A percentile compares a stretch with the other conserved stretches of the same genome.
Evolutionary conservation across 1,140 invertebrate genomes (phyloP).

Genomic region (Drosophila baimaii): DNA sequence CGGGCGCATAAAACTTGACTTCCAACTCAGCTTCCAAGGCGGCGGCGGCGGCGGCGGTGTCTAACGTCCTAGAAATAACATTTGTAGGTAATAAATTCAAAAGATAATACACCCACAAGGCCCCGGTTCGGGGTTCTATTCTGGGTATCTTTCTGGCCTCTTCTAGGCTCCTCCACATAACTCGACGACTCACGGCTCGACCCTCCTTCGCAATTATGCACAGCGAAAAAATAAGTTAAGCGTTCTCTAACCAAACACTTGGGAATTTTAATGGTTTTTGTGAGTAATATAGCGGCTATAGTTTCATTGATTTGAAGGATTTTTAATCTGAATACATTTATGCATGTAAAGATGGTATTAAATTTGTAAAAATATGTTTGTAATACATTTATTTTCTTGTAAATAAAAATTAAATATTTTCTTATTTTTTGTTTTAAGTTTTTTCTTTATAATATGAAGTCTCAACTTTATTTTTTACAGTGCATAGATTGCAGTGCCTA

Average conservation of each 20-base stretch:
- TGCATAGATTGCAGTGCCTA: slow-evolving; percentile 68
- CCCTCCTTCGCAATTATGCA: slow-evolving; percentile 6
- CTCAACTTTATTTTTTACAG: background rate
- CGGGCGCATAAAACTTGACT: slow-evolving; percentile 48
- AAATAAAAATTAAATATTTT: too few relatives aligned
- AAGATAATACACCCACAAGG: slow-evolving; percentile 79
- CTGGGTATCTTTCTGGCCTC: slow-evolving; percentile 32
- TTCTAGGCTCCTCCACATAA: slow-evolving; percentile 55
- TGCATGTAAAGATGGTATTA: too few relatives aligned
- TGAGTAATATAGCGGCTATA: background rate
- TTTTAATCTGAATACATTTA: background rate
- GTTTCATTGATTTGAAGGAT: background rate
- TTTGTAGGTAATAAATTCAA: slow-evolving; percentile 82
- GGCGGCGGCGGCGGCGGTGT: too few relatives aligned
- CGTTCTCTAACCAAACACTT: too few relatives aligned
- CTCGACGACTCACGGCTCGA: slow-evolving; percentile 50
- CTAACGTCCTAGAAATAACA: slow-evolving; percentile 82
- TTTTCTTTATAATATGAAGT: background rate
- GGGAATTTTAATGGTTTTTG: background rate
- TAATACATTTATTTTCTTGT: background rate
- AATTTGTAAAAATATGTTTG: background rate
- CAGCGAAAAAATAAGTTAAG: too few relatives aligned
- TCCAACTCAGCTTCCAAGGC: slow-evolving; percentile 18
- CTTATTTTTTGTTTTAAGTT: background rate
- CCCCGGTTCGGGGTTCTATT: slow-evolving; percentile 23